phyloP scores from a whole-genome alignment of 2,113 vertebrate species.

The Phaethornis superciliosus region DNA sequence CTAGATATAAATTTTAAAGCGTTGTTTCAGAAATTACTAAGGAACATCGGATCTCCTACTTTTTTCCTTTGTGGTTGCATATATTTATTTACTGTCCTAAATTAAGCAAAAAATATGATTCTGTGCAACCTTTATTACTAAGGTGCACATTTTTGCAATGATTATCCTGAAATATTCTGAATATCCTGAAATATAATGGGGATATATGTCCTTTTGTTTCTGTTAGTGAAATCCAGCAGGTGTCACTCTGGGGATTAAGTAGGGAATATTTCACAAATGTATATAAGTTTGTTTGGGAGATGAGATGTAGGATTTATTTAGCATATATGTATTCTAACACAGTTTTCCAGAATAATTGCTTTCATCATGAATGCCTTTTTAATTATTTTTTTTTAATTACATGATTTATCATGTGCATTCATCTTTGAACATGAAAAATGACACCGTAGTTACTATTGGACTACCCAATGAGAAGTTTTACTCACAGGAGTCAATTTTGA shows the following conservation, averaged over 20 bases:
- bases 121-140: neutral
- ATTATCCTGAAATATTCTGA: neutral
- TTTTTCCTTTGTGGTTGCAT: neutral
- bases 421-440: neutral
- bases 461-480: neutral
- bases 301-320: neutral
- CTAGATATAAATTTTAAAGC: neutral
- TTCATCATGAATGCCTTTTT: neutral
- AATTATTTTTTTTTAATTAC: neutral
- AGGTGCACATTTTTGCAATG: neutral
- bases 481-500: neutral
- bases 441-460: neutral
- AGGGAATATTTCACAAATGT: neutral
- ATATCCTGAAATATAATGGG: neutral
- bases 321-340: neutral
- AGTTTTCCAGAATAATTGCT: neutral
- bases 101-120: neutral
- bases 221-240: conserved; percentile 56
- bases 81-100: neutral
- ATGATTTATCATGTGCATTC: neutral
- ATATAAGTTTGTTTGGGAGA: neutral
- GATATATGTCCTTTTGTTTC: neutral
- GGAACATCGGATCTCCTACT: neutral
- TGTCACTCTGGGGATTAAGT: conserved; percentile 69
- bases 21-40: neutral